Percentiles rank a stretch among this genome's conserved stretches.
phyloP scores from a whole-genome alignment of 2,113 vertebrate species.

The Hiodon alosoides region DNA sequence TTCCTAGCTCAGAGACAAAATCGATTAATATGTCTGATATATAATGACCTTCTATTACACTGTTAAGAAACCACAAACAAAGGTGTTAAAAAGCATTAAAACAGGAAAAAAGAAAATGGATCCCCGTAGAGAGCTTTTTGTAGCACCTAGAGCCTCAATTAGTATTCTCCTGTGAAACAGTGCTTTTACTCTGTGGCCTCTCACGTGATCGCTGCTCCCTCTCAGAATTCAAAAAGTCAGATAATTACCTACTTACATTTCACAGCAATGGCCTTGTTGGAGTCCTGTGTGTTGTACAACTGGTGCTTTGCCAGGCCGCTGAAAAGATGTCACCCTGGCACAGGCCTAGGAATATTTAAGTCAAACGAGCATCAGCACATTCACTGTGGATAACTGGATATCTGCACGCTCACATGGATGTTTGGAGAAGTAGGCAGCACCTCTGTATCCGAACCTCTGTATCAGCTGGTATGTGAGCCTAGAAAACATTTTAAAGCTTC shows the following conservation, averaged over 20 bases:
- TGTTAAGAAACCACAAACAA: constrained; percentile 43
- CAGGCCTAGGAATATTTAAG: constrained; percentile 9
- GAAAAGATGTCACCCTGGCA: constrained; percentile 24
- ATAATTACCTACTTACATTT: constrained; percentile 40
- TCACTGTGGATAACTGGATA: too few species aligned
- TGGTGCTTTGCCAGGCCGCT: constrained; percentile 38
- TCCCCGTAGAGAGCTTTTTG: constrained; percentile 29
- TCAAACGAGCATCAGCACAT: too few species aligned
- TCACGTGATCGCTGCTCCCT: constrained; percentile 17
- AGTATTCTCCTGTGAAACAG: constrained; percentile 30
- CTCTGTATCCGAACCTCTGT: not conserved
- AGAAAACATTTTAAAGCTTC: too few species aligned
- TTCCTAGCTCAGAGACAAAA: constrained; percentile 42
- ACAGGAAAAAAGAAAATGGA: constrained; percentile 18
- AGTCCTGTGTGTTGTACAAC: constrained; percentile 16
- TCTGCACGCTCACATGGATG: too few species aligned
- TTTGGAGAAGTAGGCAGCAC: not conserved
- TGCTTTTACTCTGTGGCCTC: constrained; percentile 31
- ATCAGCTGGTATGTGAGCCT: too few species aligned
- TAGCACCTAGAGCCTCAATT: constrained; percentile 31
- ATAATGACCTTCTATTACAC: constrained; percentile 48
- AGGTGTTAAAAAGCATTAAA: constrained; percentile 40
- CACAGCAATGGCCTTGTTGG: constrained; percentile 18
- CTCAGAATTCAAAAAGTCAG: constrained; percentile 29
- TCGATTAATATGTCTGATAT: constrained; percentile 48